Base-by-base conservation (phyloP, 2,113 vertebrate genomes). In the Zosterops lateralis region DNA sequence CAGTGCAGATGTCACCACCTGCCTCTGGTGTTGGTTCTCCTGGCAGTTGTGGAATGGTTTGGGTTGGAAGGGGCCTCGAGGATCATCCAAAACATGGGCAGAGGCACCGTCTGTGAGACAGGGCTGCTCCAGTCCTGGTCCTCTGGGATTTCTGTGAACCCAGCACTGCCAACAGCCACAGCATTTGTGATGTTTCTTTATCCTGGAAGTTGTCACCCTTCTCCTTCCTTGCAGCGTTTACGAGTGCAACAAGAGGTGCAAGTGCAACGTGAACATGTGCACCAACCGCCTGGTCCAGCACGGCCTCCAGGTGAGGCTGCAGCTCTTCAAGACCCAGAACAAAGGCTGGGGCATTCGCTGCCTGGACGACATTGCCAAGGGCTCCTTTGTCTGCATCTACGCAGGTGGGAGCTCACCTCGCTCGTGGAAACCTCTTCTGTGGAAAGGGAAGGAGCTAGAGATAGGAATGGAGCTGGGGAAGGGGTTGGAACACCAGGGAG, bases 261-360 rank as follows among this genome's bases (percentile, higher is more conserved):
- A 98, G 64, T 99, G 99, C 93, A 99, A 98, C 72, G 6, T 74
- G 20, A 98, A 98, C 96, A 98, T 99, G 99, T 99, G 99, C 97
- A 99, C 98, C 53, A 99, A 99, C 88, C 98, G 99, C 8, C 73
- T 99, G 97, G 99, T 99, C 7, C 99, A 99, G 66, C 99, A 99
- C 1, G 99, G 99, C 38, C 98, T 99, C 16, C 99, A 99, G 82
- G 99, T 99, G 60, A 97, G 99, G 1, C 98, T 99, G n/a, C 99
- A 99, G 97, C 98, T 99, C 15, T 99, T 99, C 97, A 99, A 99
- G 96, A 99, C 99, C 0, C 99, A 99, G 97, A 99, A 99, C 98
- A 99, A 99, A 86, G 99, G 99, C 36, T 99, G 99, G 99, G 99
- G 99, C 62, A 99, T 99, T 81, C 98, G 99, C 73, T 99, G 99